These are phyloP conservation scores for Numenius phaeopus DNA, from an alignment of 2,797 vertebrate species.

Conservation along the genomic window DNA sequence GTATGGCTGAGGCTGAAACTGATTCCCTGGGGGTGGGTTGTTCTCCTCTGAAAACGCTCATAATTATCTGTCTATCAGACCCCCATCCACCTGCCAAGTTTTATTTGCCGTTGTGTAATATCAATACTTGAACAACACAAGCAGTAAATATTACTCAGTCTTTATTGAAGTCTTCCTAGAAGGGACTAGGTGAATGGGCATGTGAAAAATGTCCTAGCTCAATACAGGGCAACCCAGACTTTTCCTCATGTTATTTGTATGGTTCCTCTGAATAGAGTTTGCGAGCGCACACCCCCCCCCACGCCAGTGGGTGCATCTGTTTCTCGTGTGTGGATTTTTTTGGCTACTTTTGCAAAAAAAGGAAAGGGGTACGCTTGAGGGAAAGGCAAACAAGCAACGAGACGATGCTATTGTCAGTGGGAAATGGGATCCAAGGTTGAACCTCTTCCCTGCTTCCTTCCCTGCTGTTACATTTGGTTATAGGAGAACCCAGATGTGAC, in stretches of 20 bases:
- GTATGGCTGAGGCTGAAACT: neutral
- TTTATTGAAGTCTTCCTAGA: neutral
- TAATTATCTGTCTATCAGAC: neutral
- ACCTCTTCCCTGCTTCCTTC: neutral
- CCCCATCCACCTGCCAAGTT: neutral
- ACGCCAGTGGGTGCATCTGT: fast-evolving
- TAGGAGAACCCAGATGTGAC: neutral
- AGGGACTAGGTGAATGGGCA: neutral
- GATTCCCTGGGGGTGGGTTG: neutral
- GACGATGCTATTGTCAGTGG: neutral
- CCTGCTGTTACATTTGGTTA: neutral
- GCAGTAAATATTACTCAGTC: neutral
- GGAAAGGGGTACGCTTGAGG: neutral
- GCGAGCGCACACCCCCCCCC: neutral
- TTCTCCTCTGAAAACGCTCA: neutral
- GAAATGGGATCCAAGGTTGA: neutral
- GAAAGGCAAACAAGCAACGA: neutral
- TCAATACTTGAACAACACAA: neutral
- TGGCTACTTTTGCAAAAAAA: neutral
- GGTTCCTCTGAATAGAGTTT: neutral
- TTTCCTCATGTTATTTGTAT: fast-evolving
- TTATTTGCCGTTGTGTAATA: neutral
- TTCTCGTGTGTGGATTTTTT: neutral
- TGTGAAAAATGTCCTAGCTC: neutral
- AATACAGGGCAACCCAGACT: neutral